These are phyloP conservation scores for Spea multiplicata DNA, from an alignment of 2,113 vertebrate genomes.

Conservation along the genomic window DNA sequence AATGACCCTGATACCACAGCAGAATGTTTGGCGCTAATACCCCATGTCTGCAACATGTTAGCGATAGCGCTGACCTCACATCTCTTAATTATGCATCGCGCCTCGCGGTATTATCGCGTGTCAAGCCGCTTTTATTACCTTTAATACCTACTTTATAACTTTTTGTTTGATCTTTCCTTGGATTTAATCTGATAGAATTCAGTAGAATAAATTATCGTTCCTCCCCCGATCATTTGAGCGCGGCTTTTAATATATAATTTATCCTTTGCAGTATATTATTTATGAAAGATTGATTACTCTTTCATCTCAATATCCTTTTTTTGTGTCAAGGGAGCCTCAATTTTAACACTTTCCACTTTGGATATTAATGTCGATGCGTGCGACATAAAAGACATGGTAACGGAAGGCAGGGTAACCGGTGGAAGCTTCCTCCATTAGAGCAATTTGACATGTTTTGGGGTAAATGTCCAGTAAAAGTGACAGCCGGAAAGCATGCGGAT, in stretches of 20 bases:
- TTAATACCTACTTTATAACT: slow-evolving; percentile 74
- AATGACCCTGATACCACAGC: slow-evolving; percentile 17
- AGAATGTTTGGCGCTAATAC: neutral
- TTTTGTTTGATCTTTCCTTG: slow-evolving; percentile 73
- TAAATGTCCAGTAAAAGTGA: slow-evolving; percentile 29
- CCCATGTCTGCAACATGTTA: slow-evolving; percentile 25
- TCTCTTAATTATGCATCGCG: slow-evolving; percentile 58
- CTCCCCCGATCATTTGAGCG: slow-evolving; percentile 62
- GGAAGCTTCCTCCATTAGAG: slow-evolving; percentile 33
- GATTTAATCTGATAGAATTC: slow-evolving; percentile 69
- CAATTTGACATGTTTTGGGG: slow-evolving; percentile 10
- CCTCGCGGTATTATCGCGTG: slow-evolving; percentile 52
- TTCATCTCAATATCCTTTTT: slow-evolving; percentile 65
- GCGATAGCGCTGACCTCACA: slow-evolving; percentile 57
- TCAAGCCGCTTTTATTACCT: slow-evolving; percentile 65
- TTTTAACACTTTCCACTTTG: slow-evolving; percentile 54
- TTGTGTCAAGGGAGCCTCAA: slow-evolving; percentile 54
- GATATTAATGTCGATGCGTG: slow-evolving; percentile 10
- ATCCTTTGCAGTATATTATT: slow-evolving; percentile 66
- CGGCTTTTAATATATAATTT: slow-evolving; percentile 64
- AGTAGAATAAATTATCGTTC: slow-evolving; percentile 69
- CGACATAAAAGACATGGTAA: neutral
- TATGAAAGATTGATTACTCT: slow-evolving; percentile 70
- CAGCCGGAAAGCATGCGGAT: neutral
- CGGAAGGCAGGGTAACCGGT: slow-evolving; percentile 19